phyloP scores from a whole-genome alignment of 92 coral and sea anemone species.

The Scolanthus callimorphus region DNA sequence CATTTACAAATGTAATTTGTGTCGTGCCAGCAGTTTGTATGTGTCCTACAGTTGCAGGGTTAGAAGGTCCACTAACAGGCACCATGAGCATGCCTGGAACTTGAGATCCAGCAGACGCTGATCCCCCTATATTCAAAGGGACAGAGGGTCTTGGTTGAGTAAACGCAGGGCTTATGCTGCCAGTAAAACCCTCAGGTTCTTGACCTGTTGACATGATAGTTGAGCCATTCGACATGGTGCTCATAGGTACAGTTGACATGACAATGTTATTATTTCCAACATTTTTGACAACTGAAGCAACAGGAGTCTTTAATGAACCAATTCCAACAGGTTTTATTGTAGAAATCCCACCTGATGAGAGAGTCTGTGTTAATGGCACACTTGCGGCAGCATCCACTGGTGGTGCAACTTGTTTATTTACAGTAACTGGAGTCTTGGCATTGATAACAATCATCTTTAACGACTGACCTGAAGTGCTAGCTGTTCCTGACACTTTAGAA shows the following conservation, averaged over 20 bases:
- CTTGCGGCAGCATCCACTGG: constrained; percentile 1
- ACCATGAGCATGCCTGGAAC: neutral
- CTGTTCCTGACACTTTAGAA: neutral
- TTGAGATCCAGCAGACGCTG: neutral
- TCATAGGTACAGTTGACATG: neutral
- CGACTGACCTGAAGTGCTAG: constrained; percentile 21
- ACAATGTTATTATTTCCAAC: neutral
- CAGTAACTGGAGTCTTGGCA: constrained; percentile 22
- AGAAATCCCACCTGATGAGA: neutral
- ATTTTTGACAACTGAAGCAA: neutral
- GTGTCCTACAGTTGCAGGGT: constrained; percentile 20
- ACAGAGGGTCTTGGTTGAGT: neutral
- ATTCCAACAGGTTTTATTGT: neutral
- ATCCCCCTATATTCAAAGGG: neutral
- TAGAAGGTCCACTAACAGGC: constrained; percentile 1
- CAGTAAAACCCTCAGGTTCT: neutral
- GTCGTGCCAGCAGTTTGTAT: constrained; percentile 20
- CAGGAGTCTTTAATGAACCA: neutral
- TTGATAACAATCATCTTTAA: constrained; percentile 53
- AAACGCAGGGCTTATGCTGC: neutral
- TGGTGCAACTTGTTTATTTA: constrained; percentile 11
- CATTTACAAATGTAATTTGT: constrained; percentile 79
- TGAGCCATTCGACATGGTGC: neutral
- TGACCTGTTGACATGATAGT: constrained; percentile 1
- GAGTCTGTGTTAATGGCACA: constrained; percentile 5